Evolutionary conservation across 2,797 vertebrate genomes (phyloP), one percentile per base, ranked within the genome.

Genomic region (Argya squamiceps): DNA sequence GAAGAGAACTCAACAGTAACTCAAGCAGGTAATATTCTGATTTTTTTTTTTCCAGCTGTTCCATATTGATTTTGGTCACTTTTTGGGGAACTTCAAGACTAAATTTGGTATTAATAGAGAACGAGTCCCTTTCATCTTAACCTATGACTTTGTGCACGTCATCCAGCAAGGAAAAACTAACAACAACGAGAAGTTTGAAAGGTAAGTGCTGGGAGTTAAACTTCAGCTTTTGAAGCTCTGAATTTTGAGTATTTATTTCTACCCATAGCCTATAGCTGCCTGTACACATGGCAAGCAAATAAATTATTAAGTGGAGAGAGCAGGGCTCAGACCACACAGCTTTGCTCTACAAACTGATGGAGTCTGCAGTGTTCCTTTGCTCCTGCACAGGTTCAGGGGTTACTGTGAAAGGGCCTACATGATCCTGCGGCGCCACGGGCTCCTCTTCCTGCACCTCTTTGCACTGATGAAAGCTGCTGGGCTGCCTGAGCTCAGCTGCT

Each of bases 71-170:
- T 99, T 99, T 64, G 99, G 99, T 39, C 99, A 99, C 97, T 99
- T 99, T 92, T 97, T 99, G 97, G 99, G 99, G 53, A 99, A 99
- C 97, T 99, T 99, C 97, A 99, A 99, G 97, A 99, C 99, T 77
- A 99, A 99, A 97, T 99, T 99, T 53, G 99, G 99, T 83, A 99
- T 99, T 97, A 99, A 99, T 91, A 98, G 99, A 50, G 99, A 99
- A 93, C 99, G 99, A 8, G 99, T 99, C 91, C 99, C 99, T 34
- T 99, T 99, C 91, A 99, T 99, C 95, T 93, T 99, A 97, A 99
- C 99, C 1, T 99, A 99, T 0, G 99, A 99, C 97, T 99, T 99
- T 30, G 99, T 99, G 85, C 99, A 99, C 1, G 99, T 99, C 83
- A 99, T 99, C 95, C 99, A 99, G 95, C 98, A 99, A 97, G 99